Conservation (phyloP, 2,888 invertebrate genomes). For the Lottia scabra region DNA sequence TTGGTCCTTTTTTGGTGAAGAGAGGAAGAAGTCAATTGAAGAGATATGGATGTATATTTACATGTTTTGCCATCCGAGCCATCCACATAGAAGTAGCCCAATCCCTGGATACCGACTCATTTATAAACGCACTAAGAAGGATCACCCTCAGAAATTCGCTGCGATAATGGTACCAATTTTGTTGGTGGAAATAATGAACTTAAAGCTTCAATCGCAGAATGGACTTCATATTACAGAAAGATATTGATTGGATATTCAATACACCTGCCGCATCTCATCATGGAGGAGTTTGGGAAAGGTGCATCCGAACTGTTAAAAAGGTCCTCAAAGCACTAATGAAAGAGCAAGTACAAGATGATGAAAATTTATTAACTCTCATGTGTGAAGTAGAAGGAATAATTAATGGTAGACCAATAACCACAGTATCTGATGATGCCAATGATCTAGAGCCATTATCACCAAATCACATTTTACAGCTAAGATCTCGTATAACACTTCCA, state of each 20-base stretch:
- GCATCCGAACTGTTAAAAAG: not conserved
- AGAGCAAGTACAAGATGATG: conserved; percentile 6
- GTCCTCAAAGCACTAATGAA: not conserved
- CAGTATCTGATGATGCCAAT: not conserved
- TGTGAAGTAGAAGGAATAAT: conserved; percentile 10
- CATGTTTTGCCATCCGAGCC: conserved; percentile 19
- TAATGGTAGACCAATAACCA: not conserved
- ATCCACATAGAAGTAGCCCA: conserved; percentile 20
- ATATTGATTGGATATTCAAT: conserved; percentile 15
- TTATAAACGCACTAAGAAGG: conserved; percentile 26
- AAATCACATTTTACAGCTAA: conserved; percentile 11
- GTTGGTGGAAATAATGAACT: conserved; percentile 20
- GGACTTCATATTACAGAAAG: conserved; percentile 9
- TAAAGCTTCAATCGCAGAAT: conserved; percentile 19
- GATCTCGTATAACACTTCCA: not conserved
- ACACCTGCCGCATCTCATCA: conserved; percentile 22
- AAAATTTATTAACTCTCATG: not conserved
- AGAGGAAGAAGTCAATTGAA: conserved; percentile 16
- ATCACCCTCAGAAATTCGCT: conserved; percentile 23
- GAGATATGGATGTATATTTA: conserved; percentile 25
- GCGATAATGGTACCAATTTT: conserved; percentile 26
- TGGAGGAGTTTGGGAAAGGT: conserved; percentile 6
- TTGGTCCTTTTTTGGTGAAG: conserved; percentile 25
- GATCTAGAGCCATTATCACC: conserved; percentile 16
- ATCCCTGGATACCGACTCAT: conserved; percentile 21